Base-by-base conservation (phyloP, 1,140 invertebrate genomes). In the Hylyphantes graminicola region DNA sequence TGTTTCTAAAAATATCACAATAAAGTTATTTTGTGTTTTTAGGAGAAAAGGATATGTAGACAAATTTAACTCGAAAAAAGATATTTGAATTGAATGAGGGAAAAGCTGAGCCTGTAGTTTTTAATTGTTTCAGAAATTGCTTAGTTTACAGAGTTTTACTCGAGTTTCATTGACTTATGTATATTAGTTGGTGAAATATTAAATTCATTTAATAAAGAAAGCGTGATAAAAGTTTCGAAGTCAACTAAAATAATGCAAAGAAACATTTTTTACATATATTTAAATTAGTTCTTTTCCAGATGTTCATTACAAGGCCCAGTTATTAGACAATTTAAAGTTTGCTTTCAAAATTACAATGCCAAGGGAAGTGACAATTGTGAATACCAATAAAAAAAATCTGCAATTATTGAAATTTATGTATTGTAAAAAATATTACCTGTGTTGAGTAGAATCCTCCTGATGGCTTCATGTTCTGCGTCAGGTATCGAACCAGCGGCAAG, bases 391-490 rank as follows among this genome's bases (percentile, higher is more conserved):
- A 5, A 59, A 2, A 59, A 13, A 59, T 57, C n/a, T 59, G 7
- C 3, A 6, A 59, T 13, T 13, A 5, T 13, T 59, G 5, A 13
- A 7, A 13, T 59, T 59, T 59, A 21, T 21, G 10, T 35, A 65
- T n/a, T 19, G 3, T 10, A 17, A 53, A 53, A 17, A 70, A 0
- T 53, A 7, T n/a, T 82, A 88, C 88, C 86, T 89, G 92, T 0
- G 93, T 93, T 11, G 94, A 94, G 0, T 92, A 91, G 87, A 95
- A 96, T 15, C 95, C 95, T 48, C 95, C 95, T 54, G 93, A 90
- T 67, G 92, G 91, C 89, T 96, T 96, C 77, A 94, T 90, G 88
- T 96, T 93, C 55, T 92, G 91, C 7, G 94, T 92, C 84, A 96
- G 89, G 94, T 94, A 96, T 61, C 92, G 91, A 0, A 94, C 89